Conservation (phyloP, 64 coral and sea anemone genomes). For the Cladopsammia gracilis region DNA sequence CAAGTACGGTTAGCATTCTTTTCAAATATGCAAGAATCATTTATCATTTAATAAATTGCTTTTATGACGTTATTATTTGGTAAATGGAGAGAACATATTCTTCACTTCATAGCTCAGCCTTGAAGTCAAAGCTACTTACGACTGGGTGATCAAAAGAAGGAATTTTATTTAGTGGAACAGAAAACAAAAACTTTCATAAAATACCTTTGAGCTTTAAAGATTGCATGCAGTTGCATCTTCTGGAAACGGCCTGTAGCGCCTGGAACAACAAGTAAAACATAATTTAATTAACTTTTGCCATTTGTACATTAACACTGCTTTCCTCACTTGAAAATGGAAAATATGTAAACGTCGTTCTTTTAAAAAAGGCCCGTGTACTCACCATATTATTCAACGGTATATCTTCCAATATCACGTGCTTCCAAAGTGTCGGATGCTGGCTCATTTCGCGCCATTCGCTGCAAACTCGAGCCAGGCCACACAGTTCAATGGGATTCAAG, state of each 20-base stretch:
- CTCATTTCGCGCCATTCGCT: conserved; percentile 82
- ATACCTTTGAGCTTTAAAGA: conserved; percentile 76
- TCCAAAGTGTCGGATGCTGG: conserved; percentile 81
- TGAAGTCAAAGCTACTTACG: too few species aligned
- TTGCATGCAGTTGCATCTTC: conserved; percentile 49
- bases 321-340: too few species aligned
- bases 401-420: conserved; percentile 60
- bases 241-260: conserved; percentile 54
- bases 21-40: too few species aligned
- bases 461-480: conserved; percentile 85
- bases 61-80: too few species aligned
- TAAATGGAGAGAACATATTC: too few species aligned
- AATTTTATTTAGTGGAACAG: too few species aligned
- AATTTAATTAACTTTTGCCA: not conserved
- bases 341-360: too few species aligned
- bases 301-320: too few species aligned
- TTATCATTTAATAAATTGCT: too few species aligned
- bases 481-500: conserved; percentile 83
- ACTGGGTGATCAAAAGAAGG: too few species aligned
- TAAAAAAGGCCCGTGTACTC: not conserved
- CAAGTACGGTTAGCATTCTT: too few species aligned
- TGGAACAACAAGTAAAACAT: not conserved
- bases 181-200: not conserved
- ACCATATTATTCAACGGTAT: conserved; percentile 85
- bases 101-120: too few species aligned